phyloP scores from a whole-genome alignment of 2,888 invertebrate species.

The Eilema depressum region DNA sequence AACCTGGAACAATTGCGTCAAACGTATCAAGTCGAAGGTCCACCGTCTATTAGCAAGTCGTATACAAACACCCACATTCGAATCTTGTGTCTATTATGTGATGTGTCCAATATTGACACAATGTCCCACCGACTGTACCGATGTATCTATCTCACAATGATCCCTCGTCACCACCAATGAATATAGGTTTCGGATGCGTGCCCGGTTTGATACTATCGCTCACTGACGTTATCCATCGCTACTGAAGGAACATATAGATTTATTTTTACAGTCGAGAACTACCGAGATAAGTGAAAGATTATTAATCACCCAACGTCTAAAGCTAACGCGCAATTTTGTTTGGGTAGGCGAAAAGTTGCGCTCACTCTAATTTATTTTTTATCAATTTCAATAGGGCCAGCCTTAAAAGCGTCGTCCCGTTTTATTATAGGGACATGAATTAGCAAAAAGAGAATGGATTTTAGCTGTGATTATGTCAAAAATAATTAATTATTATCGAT shows the following conservation, averaged over 20 bases:
- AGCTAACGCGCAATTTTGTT: slow-evolving; percentile 77
- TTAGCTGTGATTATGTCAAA: slow-evolving; percentile 90
- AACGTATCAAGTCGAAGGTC: slow-evolving; percentile 69
- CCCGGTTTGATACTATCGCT: slow-evolving; percentile 57
- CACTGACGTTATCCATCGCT: slow-evolving; percentile 41
- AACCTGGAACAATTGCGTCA: slow-evolving; percentile 49
- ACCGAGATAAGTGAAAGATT: slow-evolving; percentile 60
- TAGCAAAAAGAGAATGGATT: slow-evolving; percentile 90
- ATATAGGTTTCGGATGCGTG: slow-evolving; percentile 65
- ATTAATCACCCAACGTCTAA: slow-evolving; percentile 76
- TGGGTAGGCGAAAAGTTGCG: slow-evolving; percentile 80
- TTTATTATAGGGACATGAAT: slow-evolving; percentile 89
- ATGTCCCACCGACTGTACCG: slow-evolving; percentile 73
- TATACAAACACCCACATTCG: slow-evolving; percentile 73
- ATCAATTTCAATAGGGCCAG: slow-evolving; percentile 81
- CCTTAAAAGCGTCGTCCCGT: slow-evolving; percentile 82
- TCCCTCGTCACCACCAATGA: slow-evolving; percentile 76
- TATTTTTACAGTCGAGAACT: slow-evolving; percentile 35
- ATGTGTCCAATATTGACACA: slow-evolving; percentile 82
- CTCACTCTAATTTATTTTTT: slow-evolving; percentile 84
- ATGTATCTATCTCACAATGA: slow-evolving; percentile 72
- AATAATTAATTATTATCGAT: slow-evolving; percentile 91
- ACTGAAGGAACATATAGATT: slow-evolving; percentile 16
- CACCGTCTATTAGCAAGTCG: slow-evolving; percentile 71
- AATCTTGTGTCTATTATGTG: slow-evolving; percentile 69